Evolutionary conservation across 2,797 vertebrate genomes (phyloP), one percentile per base, ranked within the genome.

Genomic region (Phoxinus dragarum): DNA sequence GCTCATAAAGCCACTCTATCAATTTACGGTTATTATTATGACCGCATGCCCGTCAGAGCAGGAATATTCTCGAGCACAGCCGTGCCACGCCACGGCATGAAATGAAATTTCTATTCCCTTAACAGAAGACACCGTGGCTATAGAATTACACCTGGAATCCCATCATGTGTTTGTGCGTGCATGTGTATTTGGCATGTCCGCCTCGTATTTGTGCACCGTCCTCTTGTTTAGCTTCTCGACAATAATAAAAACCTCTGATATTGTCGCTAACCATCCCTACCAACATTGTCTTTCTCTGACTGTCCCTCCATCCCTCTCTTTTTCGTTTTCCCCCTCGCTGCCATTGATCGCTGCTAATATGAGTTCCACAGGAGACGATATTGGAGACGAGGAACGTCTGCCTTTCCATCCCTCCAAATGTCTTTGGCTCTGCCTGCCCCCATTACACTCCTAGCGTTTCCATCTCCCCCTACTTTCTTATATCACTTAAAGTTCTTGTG

Each of bases 1-100:
- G 94, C 93, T 93, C 92, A 93, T 94, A 94, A 94, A 94, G 92
- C 93, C 93, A 90, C 91, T 69, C 92, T 93, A 93, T 94, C 94
- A 93, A 94, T 94, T 94, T 94, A 80, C 75, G 36, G 91, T 86
- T 90, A 85, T 90, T 90, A 90, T 89, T 91, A 87, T 89, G 89
- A 91, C 68, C 90, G 66, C 85, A 80, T 82, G 84, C 80, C 76
- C 68, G 88, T 81, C 82, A 59, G 88, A 56, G 82, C 79, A 80
- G 85, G 84, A 79, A 86, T 90, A 88, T 88, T 87, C 84, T 81
- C 86, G 42, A 85, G 69, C 88, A 85, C 73, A 83, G 66, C 81
- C 66, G 73, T 80, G 81, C 84, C 68, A 36, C 44, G 16, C 80
- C 82, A 75, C 36, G 89, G 91, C 93, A 91, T 90, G 91, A 93